A percentile compares a stretch with the other conserved stretches of the same genome.
phyloP scores from a whole-genome alignment of 2,113 vertebrate genomes.

The Lynx canadensis region DNA sequence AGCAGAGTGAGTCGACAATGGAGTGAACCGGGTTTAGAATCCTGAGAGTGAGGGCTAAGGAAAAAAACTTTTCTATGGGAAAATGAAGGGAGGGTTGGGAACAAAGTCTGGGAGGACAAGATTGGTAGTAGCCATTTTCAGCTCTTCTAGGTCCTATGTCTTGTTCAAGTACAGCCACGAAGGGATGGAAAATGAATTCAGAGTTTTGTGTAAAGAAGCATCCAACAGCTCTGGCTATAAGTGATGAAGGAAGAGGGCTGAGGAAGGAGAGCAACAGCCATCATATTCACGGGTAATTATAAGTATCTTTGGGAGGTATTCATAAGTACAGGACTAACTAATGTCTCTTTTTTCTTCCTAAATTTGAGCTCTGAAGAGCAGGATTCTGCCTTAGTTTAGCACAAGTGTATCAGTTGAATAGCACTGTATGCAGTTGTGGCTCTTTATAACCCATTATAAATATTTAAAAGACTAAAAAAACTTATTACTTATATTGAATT shows the following conservation, averaged over 20 bases:
- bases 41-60: neutral
- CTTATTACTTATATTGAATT: constrained; percentile 23
- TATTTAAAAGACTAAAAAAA: constrained; percentile 28
- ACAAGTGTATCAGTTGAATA: neutral
- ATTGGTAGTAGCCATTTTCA: neutral
- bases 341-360: neutral
- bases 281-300: neutral
- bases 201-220: neutral
- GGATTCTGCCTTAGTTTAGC: neutral
- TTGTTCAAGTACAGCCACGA: neutral
- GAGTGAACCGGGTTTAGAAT: neutral
- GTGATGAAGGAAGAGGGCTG: neutral
- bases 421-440: neutral
- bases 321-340: neutral
- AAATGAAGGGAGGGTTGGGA: rapidly evolving
- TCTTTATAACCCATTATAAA: neutral
- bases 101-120: neutral
- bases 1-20: neutral
- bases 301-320: neutral
- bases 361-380: neutral
- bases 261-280: neutral
- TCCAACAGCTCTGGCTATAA: neutral
- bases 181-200: neutral
- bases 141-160: neutral
- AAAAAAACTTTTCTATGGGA: too few relatives aligned